phyloP scores from a whole-genome alignment of 2,888 invertebrate species.

The Xylota segnis region DNA sequence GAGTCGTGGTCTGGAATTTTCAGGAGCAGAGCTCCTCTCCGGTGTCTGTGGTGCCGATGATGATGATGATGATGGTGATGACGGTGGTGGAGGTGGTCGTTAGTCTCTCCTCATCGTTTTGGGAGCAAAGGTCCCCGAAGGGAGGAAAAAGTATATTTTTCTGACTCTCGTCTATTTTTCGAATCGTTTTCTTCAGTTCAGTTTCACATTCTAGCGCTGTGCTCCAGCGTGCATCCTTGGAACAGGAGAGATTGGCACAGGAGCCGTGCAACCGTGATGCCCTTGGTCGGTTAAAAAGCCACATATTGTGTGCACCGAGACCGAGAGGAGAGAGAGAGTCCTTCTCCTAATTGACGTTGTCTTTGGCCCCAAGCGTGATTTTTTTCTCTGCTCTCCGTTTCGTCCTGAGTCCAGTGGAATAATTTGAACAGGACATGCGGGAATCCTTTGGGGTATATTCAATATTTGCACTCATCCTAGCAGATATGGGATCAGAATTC shows the following conservation, averaged over 20 bases:
- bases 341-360: slow-evolving; percentile 59
- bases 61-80: slow-evolving; percentile 32
- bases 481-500: slow-evolving; percentile 31
- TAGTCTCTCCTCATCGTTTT: slow-evolving; percentile 36
- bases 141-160: slow-evolving; percentile 23
- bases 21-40: slow-evolving; percentile 25
- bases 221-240: slow-evolving; percentile 24
- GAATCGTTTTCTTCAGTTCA: slow-evolving; percentile 46
- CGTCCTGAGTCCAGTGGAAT: slow-evolving; percentile 4
- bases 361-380: neutral
- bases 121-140: slow-evolving; percentile 12
- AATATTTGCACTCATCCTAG: slow-evolving; percentile 62
- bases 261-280: neutral
- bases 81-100: slow-evolving; percentile 56
- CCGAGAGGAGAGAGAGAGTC: slow-evolving; percentile 17
- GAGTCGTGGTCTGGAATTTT: slow-evolving; percentile 70
- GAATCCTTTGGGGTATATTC: slow-evolving; percentile 49
- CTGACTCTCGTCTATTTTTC: neutral
- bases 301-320: slow-evolving; percentile 8
- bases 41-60: neutral
- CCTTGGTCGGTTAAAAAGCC: slow-evolving; percentile 41
- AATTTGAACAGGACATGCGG: slow-evolving; percentile 48
- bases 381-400: neutral
- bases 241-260: slow-evolving; percentile 25
- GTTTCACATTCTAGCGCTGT: slow-evolving; percentile 27